A percentile compares a stretch with the other conserved stretches of the same genome.
These are phyloP conservation scores for Dynastes hyllus DNA, from an alignment of 2,888 invertebrate genomes.

Conservation along the genomic window DNA sequence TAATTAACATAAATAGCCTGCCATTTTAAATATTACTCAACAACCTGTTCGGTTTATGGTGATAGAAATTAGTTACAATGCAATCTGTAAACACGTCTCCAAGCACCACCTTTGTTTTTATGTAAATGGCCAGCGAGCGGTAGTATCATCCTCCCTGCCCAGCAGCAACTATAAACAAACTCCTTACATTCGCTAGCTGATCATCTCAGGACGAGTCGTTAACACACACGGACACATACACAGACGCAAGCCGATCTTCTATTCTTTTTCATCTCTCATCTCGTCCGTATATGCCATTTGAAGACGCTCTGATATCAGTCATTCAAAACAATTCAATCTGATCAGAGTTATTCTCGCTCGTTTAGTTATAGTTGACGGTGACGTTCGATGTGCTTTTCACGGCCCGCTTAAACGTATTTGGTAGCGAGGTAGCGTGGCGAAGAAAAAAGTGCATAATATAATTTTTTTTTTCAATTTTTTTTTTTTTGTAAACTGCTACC, in stretches of 20 bases:
- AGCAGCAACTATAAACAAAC: too few species aligned
- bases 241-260: neutral
- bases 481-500: neutral
- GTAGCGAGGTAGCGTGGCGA: too few species aligned
- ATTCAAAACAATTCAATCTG: slow-evolving; percentile 46
- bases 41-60: too few species aligned
- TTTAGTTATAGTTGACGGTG: slow-evolving; percentile 25
- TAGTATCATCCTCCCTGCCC: too few species aligned
- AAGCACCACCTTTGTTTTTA: too few species aligned
- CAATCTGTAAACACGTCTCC: too few species aligned
- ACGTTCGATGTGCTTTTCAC: slow-evolving; percentile 31
- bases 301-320: slow-evolving; percentile 28
- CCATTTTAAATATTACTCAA: too few species aligned
- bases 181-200: neutral
- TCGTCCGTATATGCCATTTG: slow-evolving; percentile 2
- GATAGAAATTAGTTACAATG: too few species aligned
- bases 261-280: slow-evolving; percentile 31
- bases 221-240: neutral
- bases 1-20: too few species aligned
- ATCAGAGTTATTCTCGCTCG: slow-evolving; percentile 24
- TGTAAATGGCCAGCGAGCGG: too few species aligned
- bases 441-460: too few species aligned
- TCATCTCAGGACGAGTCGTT: slow-evolving; percentile 6
- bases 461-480: neutral
- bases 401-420: slow-evolving; percentile 1